phyloP scores from a whole-genome alignment of 2,888 invertebrate species.

The Amiota communis region DNA sequence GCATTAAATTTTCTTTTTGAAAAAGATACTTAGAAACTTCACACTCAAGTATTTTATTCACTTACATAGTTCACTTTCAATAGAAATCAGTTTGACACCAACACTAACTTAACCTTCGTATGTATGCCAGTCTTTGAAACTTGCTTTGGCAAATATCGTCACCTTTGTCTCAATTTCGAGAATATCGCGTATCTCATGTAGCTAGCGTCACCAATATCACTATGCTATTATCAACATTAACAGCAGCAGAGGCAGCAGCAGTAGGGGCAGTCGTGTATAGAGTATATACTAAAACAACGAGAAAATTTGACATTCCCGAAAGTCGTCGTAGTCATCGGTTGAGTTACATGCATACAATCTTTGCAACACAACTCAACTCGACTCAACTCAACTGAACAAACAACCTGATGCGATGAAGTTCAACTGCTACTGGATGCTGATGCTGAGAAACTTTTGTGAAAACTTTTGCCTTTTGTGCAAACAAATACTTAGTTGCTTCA shows the following conservation, averaged over 20 bases:
- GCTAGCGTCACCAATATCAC: not conserved
- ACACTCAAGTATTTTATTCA: not conserved
- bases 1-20: too few species aligned
- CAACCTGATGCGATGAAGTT: not conserved
- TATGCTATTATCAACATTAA: not conserved
- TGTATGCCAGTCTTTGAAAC: too few species aligned
- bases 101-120: too few species aligned
- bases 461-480: conserved; percentile 6
- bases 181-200: conserved; percentile 9
- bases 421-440: not conserved
- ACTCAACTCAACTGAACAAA: not conserved
- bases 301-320: not conserved
- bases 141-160: not conserved
- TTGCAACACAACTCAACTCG: not conserved
- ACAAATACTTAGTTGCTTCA: conserved; percentile 16
- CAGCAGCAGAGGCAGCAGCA: not conserved
- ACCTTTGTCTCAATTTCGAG: conserved; percentile 22
- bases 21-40: not conserved
- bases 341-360: not conserved
- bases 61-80: too few species aligned
- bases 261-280: not conserved
- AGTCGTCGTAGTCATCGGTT: not conserved
- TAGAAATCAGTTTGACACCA: too few species aligned
- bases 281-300: not conserved
- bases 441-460: not conserved